Evolutionary conservation across 2,113 vertebrate genomes (phyloP).

Genomic region (human (Homo sapiens)): GRCh38 chr7:139765001-139765500

Average conservation of each 20-base stretch:
- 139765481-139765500: background rate
- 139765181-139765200: background rate
- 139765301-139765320: conserved; percentile 25
- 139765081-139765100: background rate
- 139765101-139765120: background rate
- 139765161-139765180: background rate
- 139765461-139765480: background rate
- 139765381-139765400: conserved; percentile 56
- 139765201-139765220: background rate
- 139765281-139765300: conserved; percentile 20
- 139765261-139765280: background rate
- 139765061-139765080: background rate
- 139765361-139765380: conserved; percentile 15
- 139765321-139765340: background rate
- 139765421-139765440: conserved; percentile 36
- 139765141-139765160: background rate
- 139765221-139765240: background rate
- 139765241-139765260: conserved; percentile 17
- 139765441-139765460: background rate
- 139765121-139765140: background rate
- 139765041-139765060: background rate
- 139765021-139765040: background rate
- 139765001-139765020: background rate
- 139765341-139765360: conserved; percentile 39
- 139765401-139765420: conserved; percentile 40